Conservation (phyloP, 2,888 invertebrate genomes). For the Mycalesis mineus region DNA sequence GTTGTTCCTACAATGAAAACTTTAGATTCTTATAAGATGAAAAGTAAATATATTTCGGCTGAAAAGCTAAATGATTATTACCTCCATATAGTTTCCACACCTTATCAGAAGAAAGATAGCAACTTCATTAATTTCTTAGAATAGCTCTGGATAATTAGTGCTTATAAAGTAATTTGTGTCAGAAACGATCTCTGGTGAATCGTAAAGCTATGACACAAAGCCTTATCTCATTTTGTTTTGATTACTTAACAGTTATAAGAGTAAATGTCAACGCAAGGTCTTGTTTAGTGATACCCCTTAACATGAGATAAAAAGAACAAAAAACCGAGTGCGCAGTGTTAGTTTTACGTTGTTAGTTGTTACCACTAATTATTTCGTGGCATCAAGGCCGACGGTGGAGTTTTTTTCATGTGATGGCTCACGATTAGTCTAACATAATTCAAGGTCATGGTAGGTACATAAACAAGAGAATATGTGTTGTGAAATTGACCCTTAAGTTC, state of each 20-base stretch:
- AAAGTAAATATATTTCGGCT: no score
- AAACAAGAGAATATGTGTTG: no score
- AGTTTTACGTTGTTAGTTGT: neutral
- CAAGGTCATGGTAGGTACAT: slow-evolving; percentile 1
- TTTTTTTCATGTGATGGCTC: slow-evolving; percentile 13
- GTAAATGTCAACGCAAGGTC: slow-evolving; percentile 8
- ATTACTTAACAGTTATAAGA: neutral
- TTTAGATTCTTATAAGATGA: no score
- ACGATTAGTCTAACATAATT: neutral
- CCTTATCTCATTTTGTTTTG: neutral
- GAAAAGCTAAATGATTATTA: no score
- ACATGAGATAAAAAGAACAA: slow-evolving; percentile 4
- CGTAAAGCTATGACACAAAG: neutral
- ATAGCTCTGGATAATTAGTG: no score
- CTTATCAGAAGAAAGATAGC: no score
- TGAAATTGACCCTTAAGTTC: no score
- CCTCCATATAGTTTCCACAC: no score
- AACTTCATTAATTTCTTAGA: no score
- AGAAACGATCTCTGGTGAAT: neutral
- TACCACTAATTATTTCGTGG: neutral
- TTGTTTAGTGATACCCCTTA: slow-evolving; percentile 1
- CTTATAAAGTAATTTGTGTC: no score
- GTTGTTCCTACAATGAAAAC: no score
- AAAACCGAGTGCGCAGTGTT: slow-evolving; percentile 7
- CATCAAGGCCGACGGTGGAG: slow-evolving; percentile 15